Base-by-base conservation (phyloP, 2,888 invertebrate genomes). In the Microctonus brassicae region DNA sequence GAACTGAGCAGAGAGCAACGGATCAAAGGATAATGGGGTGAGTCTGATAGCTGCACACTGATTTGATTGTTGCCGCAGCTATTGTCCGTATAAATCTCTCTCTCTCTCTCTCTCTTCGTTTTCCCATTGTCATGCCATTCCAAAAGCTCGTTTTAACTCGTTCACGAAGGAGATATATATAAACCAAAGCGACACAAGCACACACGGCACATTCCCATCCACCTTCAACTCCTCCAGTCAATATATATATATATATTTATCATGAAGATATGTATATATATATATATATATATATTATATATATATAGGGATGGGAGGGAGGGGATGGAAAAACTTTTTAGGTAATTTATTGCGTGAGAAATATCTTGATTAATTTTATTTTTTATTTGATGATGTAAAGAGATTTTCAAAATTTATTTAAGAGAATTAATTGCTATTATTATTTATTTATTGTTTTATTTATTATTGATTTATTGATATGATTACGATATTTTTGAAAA, bases 1-100 rank as follows among this genome's bases (percentile, higher is more conserved):
- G 76, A 78, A 77, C 79, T 74, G 79, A 82, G 75, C 63, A 76
- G 73, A 70, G 74, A 72, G 71, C 72, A 70, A 76, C 80, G 82
- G 78, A 83, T 83, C 82, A 83, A 82, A 83, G 84, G 82, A 80
- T 78, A 81, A 80, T 79, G 77, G 80, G 76, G 75, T 76, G 76
- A 71, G 73, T 33, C 75, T 84, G 86, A 86, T 86, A 86, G 84
- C n/a, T 13, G 9, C 10, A 10, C 80, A 78, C 83, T 83, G 84
- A 86, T 87, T 87, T 84, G 86, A 87, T 86, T 86, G 86, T 87
- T 86, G 84, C 84, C 83, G 76, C 82, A 80, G 82, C 85, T 86
- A 86, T 85, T 85, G 84, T 85, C 82, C 83, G 82, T 78, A 82
- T 80, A 82, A 81, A 80, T 80, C 78, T 80, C 78, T 57, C 68